Evolutionary conservation across 37 sponge, comb jelly and placozoan genomes (phyloP).

Genomic region (Petrosia ficiformis): DNA sequence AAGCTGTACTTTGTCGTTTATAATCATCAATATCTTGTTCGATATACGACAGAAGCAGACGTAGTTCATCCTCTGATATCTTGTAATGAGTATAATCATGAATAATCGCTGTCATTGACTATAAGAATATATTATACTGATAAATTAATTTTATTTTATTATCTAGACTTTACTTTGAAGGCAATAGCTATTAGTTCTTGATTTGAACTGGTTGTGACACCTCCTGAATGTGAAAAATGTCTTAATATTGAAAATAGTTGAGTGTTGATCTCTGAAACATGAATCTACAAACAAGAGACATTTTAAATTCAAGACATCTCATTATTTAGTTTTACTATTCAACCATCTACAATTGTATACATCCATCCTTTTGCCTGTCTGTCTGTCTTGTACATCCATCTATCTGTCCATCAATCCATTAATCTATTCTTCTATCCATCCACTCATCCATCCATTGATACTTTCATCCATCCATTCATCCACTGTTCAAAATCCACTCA

Average conservation of each 20-base stretch:
- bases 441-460: too few relatives aligned
- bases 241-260: constrained; percentile 62
- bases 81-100: constrained; percentile 31
- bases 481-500: too few relatives aligned
- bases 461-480: too few relatives aligned
- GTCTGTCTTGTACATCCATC: too few relatives aligned
- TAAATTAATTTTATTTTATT: too few relatives aligned
- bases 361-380: too few relatives aligned
- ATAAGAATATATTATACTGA: background rate
- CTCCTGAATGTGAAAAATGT: constrained; percentile 61
- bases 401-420: too few relatives aligned
- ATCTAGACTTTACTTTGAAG: constrained; percentile 85
- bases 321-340: too few relatives aligned
- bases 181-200: constrained; percentile 67
- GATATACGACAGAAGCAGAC: constrained; percentile 73
- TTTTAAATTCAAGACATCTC: too few relatives aligned
- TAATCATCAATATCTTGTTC: constrained; percentile 90
- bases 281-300: background rate
- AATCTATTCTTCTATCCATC: too few relatives aligned
- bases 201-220: constrained; percentile 43
- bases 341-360: too few relatives aligned
- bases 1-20: constrained; percentile 78
- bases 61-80: constrained; percentile 58
- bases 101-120: constrained; percentile 76
- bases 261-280: background rate